Evolutionary conservation across 2,797 vertebrate species (phyloP), one percentile per base, ranked within the genome.

Genomic region (Orientallactaga sibirica): DNA sequence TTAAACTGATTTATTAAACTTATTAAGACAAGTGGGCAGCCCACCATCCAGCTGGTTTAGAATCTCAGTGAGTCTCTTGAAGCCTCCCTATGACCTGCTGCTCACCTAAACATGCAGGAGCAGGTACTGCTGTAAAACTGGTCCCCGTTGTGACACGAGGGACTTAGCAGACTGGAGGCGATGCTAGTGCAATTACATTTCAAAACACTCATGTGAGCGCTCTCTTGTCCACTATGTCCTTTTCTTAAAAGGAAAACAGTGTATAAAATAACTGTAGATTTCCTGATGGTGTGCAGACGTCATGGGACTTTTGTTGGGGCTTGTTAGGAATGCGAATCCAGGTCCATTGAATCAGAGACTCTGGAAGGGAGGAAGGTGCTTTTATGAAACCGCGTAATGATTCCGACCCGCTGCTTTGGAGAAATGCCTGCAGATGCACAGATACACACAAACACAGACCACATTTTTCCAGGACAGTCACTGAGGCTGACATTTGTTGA

Each of bases 61-160:
- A 25, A 37, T 6, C 68, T 29, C 24, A 1, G 0, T 0, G 43
- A 18, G 7, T 43, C 16, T 43, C 43, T 16, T 29, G 6, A 1
- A 29, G 33, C 25, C 1, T 37, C 86, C 27, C 0, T n/a, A 0
- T 18, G 27, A 16, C 25, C 19, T 41, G 58, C 7, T 10, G 67
- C 67, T 71, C 19, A 2, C 3, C 1, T 8, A 20, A 22, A 55
- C 16, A 4, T 3, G 10, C 0, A 0, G 19, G 0, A 8, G 58
- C 1, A 29, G 48, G 9, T 12, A 29, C 12, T 16, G 15, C 55
- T 3, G n/a, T 29, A 0, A 73, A 24, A 9, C 24, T 0, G 29
- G 16, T 41, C 24, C 15, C 4, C 16, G 27, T 27, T 1, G 5
- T 11, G 9, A 55, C 5, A 0, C 22, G n/a, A 1, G 2, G 6